Evolutionary conservation across 2,113 vertebrate species (phyloP).

Genomic region (Macrotus californicus): DNA sequence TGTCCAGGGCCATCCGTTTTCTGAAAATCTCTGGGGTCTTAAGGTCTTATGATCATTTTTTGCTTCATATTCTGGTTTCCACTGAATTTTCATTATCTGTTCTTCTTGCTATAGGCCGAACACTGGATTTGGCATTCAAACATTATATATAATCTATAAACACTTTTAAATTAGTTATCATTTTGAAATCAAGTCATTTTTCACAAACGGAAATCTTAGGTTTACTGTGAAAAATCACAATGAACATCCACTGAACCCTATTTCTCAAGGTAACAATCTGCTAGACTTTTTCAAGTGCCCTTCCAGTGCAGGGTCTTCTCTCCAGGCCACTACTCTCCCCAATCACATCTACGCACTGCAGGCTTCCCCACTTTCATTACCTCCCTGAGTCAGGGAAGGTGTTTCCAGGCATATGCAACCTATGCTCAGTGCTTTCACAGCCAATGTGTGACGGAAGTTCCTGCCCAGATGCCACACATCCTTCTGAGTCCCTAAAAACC

Average conservation of each 20-base stretch:
- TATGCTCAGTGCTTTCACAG: background rate
- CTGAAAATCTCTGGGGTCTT: background rate
- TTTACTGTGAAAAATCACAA: background rate
- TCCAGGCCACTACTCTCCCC: background rate
- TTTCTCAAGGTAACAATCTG: background rate
- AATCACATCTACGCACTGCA: background rate
- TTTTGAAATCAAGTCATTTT: background rate
- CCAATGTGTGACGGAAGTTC: background rate
- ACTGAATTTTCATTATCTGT: background rate
- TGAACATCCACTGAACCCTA: background rate
- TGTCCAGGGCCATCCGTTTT: background rate
- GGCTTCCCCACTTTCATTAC: background rate
- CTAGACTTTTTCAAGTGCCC: background rate
- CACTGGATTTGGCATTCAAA: background rate
- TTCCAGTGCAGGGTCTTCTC: background rate
- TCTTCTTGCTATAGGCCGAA: background rate
- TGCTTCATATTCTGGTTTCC: background rate
- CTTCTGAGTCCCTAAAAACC: background rate
- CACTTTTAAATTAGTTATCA: background rate
- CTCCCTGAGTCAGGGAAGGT: background rate
- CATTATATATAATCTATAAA: background rate
- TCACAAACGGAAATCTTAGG: background rate
- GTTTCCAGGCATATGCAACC: background rate
- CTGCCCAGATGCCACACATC: background rate
- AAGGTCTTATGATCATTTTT: background rate